Base-by-base conservation (phyloP, 2,888 invertebrate genomes). In the Apamea sordens region DNA sequence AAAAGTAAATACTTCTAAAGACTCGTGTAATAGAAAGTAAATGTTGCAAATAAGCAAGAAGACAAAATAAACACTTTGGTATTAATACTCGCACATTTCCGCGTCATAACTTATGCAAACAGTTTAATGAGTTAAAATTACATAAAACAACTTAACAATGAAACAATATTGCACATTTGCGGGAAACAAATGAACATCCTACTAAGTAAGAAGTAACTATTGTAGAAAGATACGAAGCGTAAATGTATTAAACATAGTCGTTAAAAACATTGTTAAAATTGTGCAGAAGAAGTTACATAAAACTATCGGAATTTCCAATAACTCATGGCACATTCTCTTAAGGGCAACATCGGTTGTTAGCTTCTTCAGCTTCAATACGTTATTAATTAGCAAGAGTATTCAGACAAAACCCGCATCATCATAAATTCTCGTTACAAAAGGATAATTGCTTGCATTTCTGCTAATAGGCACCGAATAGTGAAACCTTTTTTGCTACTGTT, bases 391-490 rank as follows among this genome's bases (percentile, higher is more conserved):
- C 28, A 13, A 67, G 0, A 41, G 59, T 18, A 64, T 69, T 64
- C 13, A 63, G 5, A 59, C 56, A 80, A 86, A 86, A 83, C 76
- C 68, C 2, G 2, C 41, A 41, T 36, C 21, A 41, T 76, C 50
- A 74, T 80, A 86, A 76, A 85, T 85, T 83, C 73, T 56, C 18
- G 5, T 59, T 64, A 79, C 70, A 71, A 59, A 73, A 63, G 47
- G 59, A 77, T 80, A 85, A 87, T 83, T 83, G 68, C 86, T 76
- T 72, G 85, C 90, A 93, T 94, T 89, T 92, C 92, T 92, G 93
- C 92, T 94, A 94, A 94, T 93, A 90, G 90, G 80, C 81, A 84
- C 80, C 68, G 69, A 76, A 83, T 86, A 81, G 79, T 79, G 65
- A 69, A 79, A 77, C 44, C 59, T 85, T 89, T 86, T 91, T 89